A percentile compares a stretch with the other conserved stretches of the same genome.
phyloP scores from a whole-genome alignment of 1,140 invertebrate species.

The Panagrolaimus sp. region DNA sequence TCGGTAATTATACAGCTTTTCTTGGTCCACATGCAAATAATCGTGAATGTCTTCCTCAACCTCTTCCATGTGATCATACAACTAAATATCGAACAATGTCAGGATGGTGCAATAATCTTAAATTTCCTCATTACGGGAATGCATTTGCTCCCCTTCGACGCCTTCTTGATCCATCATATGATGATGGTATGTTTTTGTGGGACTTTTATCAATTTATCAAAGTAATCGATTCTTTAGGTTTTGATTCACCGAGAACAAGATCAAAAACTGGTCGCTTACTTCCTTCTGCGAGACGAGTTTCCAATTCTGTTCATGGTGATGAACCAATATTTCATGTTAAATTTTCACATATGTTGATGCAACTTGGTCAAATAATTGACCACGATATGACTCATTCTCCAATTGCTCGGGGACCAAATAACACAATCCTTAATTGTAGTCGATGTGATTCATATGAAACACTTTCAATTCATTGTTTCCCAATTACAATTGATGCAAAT shows the following conservation, averaged over 20 bases:
- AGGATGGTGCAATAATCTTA: slow-evolving; percentile 84
- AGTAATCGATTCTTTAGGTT: slow-evolving; percentile 61
- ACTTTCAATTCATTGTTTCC: slow-evolving; percentile 63
- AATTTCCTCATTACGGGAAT: slow-evolving; percentile 74
- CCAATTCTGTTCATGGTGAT: slow-evolving; percentile 77
- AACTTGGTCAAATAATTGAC: slow-evolving; percentile 74
- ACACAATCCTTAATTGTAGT: slow-evolving; percentile 54
- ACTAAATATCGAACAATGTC: slow-evolving; percentile 75
- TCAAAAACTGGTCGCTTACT: slow-evolving; percentile 38
- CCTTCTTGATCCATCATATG: slow-evolving; percentile 77
- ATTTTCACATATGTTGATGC: slow-evolving; percentile 58
- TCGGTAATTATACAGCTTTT: slow-evolving; percentile 53
- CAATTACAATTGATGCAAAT: slow-evolving; percentile 64
- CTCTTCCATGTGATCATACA: slow-evolving; percentile 71
- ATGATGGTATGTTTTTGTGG: slow-evolving; percentile 69
- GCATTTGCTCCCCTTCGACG: slow-evolving; percentile 74
- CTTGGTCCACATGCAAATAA: slow-evolving; percentile 33
- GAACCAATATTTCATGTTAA: slow-evolving; percentile 46
- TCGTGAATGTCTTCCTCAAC: slow-evolving; percentile 50
- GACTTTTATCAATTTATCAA: slow-evolving; percentile 13
- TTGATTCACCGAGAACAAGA: slow-evolving; percentile 35
- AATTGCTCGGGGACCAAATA: slow-evolving; percentile 69
- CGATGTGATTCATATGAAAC: slow-evolving; percentile 52
- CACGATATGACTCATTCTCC: slow-evolving; percentile 86
- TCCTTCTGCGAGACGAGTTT: slow-evolving; percentile 74